Percentiles rank a stretch among this genome's conserved stretches.
phyloP scores from a whole-genome alignment of 1,140 invertebrate species.

The Steinernema feltiae region DNA sequence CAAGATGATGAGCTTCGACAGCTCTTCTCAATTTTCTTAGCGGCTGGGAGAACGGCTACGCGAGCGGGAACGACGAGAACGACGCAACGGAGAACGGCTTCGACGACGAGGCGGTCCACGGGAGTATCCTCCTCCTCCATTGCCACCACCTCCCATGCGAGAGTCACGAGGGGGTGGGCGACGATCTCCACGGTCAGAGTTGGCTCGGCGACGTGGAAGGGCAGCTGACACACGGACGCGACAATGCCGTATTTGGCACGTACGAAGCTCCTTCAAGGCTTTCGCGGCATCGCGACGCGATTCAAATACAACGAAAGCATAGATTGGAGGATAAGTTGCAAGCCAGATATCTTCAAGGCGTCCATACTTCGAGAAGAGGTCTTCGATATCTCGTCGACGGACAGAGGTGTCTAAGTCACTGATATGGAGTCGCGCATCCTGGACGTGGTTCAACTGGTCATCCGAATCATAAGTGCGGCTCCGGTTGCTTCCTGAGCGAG shows the following conservation, averaged over 20 bases:
- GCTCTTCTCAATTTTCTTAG: no score
- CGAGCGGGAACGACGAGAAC: not conserved
- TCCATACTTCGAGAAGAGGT: slow-evolving; percentile 10
- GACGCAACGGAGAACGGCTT: not conserved
- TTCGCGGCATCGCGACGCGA: not conserved
- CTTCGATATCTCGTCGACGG: not conserved
- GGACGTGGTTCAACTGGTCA: not conserved
- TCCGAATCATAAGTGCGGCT: slow-evolving; percentile 3
- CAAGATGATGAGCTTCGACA: not conserved
- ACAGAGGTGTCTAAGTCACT: not conserved
- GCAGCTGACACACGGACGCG: not conserved
- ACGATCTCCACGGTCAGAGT: not conserved
- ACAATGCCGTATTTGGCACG: not conserved
- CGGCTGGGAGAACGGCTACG: not conserved
- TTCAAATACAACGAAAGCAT: not conserved
- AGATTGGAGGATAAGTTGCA: not conserved
- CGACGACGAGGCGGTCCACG: not conserved
- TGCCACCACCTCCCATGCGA: no score
- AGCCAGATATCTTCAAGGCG: not conserved
- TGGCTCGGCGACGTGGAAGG: not conserved
- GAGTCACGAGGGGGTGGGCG: not conserved
- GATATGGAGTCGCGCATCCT: not conserved
- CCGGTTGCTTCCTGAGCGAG: not conserved
- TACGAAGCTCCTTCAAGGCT: not conserved
- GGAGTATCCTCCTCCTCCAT: not conserved